phyloP scores from a whole-genome alignment of 2,797 vertebrate species.

The Notoglanidium macrostoma region DNA sequence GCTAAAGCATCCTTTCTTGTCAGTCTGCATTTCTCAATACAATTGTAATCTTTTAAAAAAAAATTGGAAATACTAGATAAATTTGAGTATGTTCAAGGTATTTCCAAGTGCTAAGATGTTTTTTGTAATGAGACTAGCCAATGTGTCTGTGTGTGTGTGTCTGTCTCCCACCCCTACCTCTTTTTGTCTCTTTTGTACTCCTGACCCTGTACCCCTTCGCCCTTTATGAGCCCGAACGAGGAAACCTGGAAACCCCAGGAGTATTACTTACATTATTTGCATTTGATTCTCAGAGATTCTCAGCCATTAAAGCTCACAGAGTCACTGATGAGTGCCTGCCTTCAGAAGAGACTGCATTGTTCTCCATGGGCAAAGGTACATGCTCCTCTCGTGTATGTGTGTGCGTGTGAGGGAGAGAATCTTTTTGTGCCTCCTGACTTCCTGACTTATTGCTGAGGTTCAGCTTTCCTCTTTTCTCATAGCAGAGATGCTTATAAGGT shows the following conservation, averaged over 20 bases:
- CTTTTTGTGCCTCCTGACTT: not conserved
- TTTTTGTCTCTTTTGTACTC: conserved; percentile 33
- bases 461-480: conserved; percentile 19
- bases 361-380: conserved; percentile 23
- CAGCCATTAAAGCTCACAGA: conserved; percentile 58
- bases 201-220: conserved; percentile 34
- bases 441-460: conserved; percentile 2
- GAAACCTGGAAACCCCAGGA: conserved; percentile 45
- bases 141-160: conserved; percentile 7
- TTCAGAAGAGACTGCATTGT: conserved; percentile 57
- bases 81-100: not conserved
- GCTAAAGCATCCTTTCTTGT: too few species aligned
- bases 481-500: not conserved
- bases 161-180: conserved; percentile 10
- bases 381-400: conserved; percentile 24
- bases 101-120: not conserved
- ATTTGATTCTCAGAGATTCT: conserved; percentile 58
- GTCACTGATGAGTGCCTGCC: conserved; percentile 54
- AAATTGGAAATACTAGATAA: not conserved
- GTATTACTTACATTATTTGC: conserved; percentile 59
- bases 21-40: too few species aligned
- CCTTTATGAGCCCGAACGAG: conserved; percentile 41
- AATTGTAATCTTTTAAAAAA: not conserved
- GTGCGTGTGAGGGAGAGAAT: not conserved
- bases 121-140: not conserved